phyloP scores from a whole-genome alignment of 2,888 invertebrate genomes.

The Chalcosyrphus nemorum region DNA sequence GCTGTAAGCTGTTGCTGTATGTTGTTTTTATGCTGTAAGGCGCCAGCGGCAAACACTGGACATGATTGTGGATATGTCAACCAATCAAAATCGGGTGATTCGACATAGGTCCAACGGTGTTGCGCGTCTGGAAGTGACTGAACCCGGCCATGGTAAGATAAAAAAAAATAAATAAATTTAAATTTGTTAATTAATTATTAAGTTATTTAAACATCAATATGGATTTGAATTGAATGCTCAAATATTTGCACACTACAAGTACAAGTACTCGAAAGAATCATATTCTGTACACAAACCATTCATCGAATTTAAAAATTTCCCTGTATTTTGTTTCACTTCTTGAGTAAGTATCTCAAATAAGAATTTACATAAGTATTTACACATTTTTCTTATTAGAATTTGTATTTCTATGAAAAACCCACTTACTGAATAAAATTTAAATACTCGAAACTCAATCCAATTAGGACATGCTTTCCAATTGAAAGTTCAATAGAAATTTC shows the following conservation, averaged over 20 bases:
- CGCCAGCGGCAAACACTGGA: conserved; percentile 4
- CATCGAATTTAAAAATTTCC: neutral
- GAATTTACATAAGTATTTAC: no score
- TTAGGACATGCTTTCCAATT: conserved; percentile 33
- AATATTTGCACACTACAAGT: neutral
- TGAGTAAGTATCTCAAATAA: neutral
- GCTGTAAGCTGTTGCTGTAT: neutral
- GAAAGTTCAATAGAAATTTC: conserved; percentile 16
- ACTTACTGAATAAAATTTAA: conserved; percentile 16
- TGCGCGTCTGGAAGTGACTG: conserved; percentile 7
- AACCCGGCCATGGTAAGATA: conserved; percentile 6
- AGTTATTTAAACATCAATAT: neutral
- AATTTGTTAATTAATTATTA: neutral
- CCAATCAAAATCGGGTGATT: neutral
- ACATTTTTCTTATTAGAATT: conserved; percentile 4
- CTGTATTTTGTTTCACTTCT: neutral
- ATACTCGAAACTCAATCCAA: conserved; percentile 30
- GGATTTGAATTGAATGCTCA: neutral
- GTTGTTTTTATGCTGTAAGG: conserved; percentile 2
- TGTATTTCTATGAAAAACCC: no score
- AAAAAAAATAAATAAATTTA: neutral
- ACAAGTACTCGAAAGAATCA: neutral
- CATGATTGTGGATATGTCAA: conserved; percentile 1
- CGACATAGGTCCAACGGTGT: conserved; percentile 1
- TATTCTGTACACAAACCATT: neutral